Base-by-base conservation (phyloP, 2,888 invertebrate species). In the Sylvicola cinctus region DNA sequence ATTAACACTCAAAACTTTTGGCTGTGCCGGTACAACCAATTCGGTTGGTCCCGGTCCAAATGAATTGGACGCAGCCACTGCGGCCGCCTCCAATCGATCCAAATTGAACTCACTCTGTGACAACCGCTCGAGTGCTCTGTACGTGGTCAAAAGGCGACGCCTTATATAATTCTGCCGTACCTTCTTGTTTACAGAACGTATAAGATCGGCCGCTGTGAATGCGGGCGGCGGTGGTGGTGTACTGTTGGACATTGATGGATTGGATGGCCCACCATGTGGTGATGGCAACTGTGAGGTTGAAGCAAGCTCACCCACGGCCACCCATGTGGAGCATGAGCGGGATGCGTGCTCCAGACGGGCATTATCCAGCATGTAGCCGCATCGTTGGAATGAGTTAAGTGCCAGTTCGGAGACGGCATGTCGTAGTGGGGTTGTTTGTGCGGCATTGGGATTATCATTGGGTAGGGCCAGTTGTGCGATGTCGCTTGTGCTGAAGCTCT, bases 101-200 rank as follows among this genome's bases (percentile, higher is more conserved):
- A 83, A 52, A 49, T 83, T 80, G 52, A 83, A 80, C 49, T 83
- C 81, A n/a, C 79, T 81, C 52, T 80, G 79, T 0, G 80, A 79
- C 46, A 84, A 66, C 29, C 83, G 61, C 51, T 83, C 81, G 36
- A 84, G 51, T 0, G 83, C 83, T 40, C 76, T 66, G 57, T 84
- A 83, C 0, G 83, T 83, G 2, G 79, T 80, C 45, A 83, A 54
- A 39, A 84, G 57, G 29, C 83, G 65, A 37, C 79, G 63, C 42
- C 76, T 67, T 39, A 84, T 83, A 52, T 84, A 84, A 51, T 74
- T 76, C 52, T 83, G 83, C 3, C 84, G 68, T 2, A 75, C 76
- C 64, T 81, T 83, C 49, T 80, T 83, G 48, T 84, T 84, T 32
- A 76, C 73, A 29, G 81, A 80, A 39, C 69, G 63, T 23, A 78